A percentile compares a stretch with the other conserved stretches of the same genome.
phyloP scores from a whole-genome alignment of 2,113 vertebrate genomes.

The Anolis carolinensis region DNA sequence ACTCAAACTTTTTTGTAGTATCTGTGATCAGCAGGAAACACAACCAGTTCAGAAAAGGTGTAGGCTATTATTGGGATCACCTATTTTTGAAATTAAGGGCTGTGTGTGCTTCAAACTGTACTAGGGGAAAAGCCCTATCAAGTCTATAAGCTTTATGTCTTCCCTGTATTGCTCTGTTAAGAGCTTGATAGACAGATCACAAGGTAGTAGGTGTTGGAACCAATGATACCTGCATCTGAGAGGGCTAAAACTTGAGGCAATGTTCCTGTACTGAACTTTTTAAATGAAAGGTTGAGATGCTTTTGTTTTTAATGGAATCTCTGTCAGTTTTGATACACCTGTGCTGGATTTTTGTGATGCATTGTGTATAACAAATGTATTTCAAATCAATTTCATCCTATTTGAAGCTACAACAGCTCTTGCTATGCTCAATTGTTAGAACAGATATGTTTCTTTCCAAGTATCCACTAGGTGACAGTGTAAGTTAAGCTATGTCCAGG shows the following conservation, averaged over 20 bases:
- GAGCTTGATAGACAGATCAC: not conserved
- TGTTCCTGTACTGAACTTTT: not conserved
- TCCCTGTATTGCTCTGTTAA: not conserved
- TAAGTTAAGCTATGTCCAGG: not conserved
- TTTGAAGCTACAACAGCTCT: not conserved
- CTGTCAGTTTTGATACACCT: not conserved
- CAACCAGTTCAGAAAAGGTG: not conserved
- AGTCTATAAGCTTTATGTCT: not conserved
- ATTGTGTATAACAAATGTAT: not conserved
- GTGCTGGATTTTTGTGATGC: not conserved
- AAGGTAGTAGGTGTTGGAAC: not conserved
- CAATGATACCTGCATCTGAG: not conserved
- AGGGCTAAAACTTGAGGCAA: not conserved
- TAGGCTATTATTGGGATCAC: not conserved
- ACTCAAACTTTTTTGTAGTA: not conserved
- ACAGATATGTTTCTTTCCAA: not conserved
- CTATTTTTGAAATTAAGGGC: not conserved
- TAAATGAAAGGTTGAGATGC: not conserved
- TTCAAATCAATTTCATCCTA: not conserved
- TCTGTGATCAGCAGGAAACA: not conserved
- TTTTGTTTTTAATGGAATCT: not conserved
- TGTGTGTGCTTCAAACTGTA: not conserved
- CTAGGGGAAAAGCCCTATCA: not conserved
- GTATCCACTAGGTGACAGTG: constrained; percentile 28
- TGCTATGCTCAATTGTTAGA: not conserved